Evolutionary conservation across 2,797 vertebrate species (phyloP).

Genomic region (Falco novaeseelandiae): DNA sequence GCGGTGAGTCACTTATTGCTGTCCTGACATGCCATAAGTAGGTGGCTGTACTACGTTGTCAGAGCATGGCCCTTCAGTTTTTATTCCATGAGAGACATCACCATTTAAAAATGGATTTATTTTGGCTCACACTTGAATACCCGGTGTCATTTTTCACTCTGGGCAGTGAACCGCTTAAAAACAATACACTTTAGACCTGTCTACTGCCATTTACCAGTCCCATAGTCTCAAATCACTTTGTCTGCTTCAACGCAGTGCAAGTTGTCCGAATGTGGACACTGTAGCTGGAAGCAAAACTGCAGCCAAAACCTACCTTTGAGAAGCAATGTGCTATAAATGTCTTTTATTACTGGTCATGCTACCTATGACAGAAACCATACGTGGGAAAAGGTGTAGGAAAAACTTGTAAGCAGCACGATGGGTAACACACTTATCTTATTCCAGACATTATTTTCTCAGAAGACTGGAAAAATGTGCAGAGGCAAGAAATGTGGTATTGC

Average conservation of each 20-base stretch:
- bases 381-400: background rate
- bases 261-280: background rate
- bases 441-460: background rate
- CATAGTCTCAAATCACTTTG: background rate
- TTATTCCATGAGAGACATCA: constrained; percentile 29
- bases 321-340: background rate
- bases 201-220: background rate
- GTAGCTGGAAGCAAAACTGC: background rate
- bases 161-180: background rate
- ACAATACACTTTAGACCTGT: background rate
- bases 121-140: constrained; percentile 11
- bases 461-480: background rate
- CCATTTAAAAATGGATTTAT: constrained; percentile 32
- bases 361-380: background rate
- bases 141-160: constrained; percentile 27
- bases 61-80: constrained; percentile 20
- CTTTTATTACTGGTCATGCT: background rate
- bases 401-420: background rate
- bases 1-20: constrained; percentile 48
- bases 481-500: background rate
- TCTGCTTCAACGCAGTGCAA: background rate
- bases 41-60: background rate
- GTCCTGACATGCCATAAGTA: constrained; percentile 31
- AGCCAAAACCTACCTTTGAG: background rate
- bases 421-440: background rate